Evolutionary conservation across 2,888 invertebrate genomes (phyloP), one percentile per base, ranked within the genome.

Genomic region (Kuschelorhynchus macadamiae): DNA sequence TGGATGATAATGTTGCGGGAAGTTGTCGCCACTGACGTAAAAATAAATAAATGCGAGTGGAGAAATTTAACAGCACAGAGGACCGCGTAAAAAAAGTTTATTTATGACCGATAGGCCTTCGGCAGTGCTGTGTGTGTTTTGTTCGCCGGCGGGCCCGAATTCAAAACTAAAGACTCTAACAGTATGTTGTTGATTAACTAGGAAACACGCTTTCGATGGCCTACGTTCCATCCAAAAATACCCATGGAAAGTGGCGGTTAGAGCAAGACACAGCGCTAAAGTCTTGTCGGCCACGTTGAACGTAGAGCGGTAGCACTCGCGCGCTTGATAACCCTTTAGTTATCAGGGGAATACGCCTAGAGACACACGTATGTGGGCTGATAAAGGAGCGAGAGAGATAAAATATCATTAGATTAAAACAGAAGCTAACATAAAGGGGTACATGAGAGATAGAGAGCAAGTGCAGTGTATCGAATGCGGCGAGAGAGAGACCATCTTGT

Each of bases 401-500:
- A 46, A 59, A 66, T 25, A 59, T 66, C 59, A 84, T 84, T 77
- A 81, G 81, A 83, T 83, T 82, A 81, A 83, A 82, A 81, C 82
- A 81, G 81, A 81, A 81, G 84, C 82, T 75, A 80, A 81, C 80
- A 80, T 79, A 81, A 81, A 83, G 82, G 82, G 82, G 81, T 81
- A 80, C 78, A 79, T 75, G 80, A 76, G 77, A 74, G 79, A 81
- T 77, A 75, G 76, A 79, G 82, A 79, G 82, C 83, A 82, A 85
- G 83, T 81, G 83, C 83, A 81, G 84, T 84, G 83, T 83, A 62
- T 62, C 62, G 63, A 67, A 63, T 70, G 81, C 64, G 67, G 84
- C 82, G 83, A 82, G 84, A 83, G 86, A 85, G 86, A 87, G 86
- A 87, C 84, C 85, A 86, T 85, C 85, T 87, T 85, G 86, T 88